Base-by-base conservation (phyloP, 2,888 invertebrate species). In the Bruchidius siliquastri region DNA sequence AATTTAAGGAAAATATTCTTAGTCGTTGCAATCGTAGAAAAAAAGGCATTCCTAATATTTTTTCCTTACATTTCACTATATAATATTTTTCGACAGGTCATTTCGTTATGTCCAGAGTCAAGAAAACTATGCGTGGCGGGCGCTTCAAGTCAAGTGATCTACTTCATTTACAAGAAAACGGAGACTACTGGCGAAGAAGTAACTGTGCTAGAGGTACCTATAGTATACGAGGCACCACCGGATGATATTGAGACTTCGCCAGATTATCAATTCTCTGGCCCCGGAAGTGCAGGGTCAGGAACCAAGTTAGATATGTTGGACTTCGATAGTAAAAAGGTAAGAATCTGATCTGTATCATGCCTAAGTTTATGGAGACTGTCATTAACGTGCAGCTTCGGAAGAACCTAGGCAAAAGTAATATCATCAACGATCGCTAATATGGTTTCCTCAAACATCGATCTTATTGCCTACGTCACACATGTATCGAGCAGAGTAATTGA, bases 81-180 rank as follows among this genome's bases (percentile, higher is more conserved):
- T 13, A 8, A 49, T 49, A 13, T 49, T 49, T 49, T 13, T 26
- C 49, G n/a, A 18, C 18, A 49, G 49, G 91, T 95, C 85, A 91
- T 96, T 84, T 93, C 94, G 82, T 90, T 99, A 83, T 98, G 98
- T 87, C 94, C 97, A 20, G 98, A 99, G 89, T 97, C 97, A 83
- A 90, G 96, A 72, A 90, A 92, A 82, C 90, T 99, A 82, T 94
- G 94, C 80, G 92, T 98, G 73, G 97, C 97, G 76, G 96, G 97
- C 72, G 93, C 96, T 75, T 94, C 96, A 83, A 94, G 95, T 78
- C 98, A 99, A 89, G 96, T 99, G 81, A 92, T 98, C 84, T 90
- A 98, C 75, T 99, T 98, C 90, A 95, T 96, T 87, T 99, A 98
- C 89, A 93, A 95, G 84, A 98, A 97, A 88, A 90, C 92, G 77